phyloP scores from a whole-genome alignment of 1,140 invertebrate species.

The Drosophila pallidifrons region DNA sequence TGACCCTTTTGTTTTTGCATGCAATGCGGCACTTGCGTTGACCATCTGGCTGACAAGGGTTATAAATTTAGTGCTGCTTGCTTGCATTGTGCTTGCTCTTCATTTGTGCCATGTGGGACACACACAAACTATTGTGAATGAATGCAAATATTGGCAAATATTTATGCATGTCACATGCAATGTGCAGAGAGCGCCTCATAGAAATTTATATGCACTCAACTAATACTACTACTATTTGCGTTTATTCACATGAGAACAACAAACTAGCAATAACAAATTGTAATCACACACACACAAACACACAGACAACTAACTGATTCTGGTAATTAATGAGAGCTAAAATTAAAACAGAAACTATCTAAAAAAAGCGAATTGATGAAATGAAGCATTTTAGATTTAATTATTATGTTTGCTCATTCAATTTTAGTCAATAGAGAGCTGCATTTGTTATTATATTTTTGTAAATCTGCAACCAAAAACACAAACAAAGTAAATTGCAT shows the following conservation, averaged over 20 bases:
- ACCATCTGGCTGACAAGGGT: slow-evolving; percentile 66
- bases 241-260: slow-evolving; percentile 53
- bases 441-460: background rate
- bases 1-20: slow-evolving; percentile 52
- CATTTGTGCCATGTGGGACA: slow-evolving; percentile 45
- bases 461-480: slow-evolving; percentile 5
- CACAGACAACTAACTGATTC: slow-evolving; percentile 13
- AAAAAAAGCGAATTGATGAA: background rate
- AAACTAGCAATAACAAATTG: slow-evolving; percentile 30
- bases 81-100: slow-evolving; percentile 59
- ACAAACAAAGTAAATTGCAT: slow-evolving; percentile 36
- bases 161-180: slow-evolving; percentile 73
- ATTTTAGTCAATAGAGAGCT: background rate
- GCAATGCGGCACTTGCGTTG: slow-evolving; percentile 32
- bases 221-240: slow-evolving; percentile 46
- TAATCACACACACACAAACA: slow-evolving; percentile 7
- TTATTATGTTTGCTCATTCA: slow-evolving; percentile 8
- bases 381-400: slow-evolving; percentile 13
- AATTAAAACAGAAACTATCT: background rate
- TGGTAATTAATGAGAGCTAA: slow-evolving; percentile 28
- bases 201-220: slow-evolving; percentile 43
- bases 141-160: slow-evolving; percentile 74
- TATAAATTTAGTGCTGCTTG: slow-evolving; percentile 73
- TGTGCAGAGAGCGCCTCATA: slow-evolving; percentile 26
- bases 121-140: slow-evolving; percentile 46